Evolutionary conservation across 2,797 vertebrate species (phyloP).

Genomic region (Myoxocephalus aenaeus): DNA sequence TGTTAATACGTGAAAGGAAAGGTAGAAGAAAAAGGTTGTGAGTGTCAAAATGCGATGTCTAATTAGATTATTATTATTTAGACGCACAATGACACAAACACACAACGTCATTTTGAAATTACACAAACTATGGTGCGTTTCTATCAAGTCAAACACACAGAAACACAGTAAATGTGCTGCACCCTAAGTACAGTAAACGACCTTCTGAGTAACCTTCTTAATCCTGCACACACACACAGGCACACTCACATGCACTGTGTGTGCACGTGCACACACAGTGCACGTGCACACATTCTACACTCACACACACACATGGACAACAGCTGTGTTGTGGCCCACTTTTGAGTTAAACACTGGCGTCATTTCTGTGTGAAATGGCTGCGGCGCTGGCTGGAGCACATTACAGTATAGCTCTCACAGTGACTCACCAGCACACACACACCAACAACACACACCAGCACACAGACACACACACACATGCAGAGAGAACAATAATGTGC

Average conservation of each 20-base stretch:
- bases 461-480: neutral
- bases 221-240: neutral
- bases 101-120: neutral
- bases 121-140: neutral
- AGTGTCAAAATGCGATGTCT: neutral
- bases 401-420: conserved; percentile 11
- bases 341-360: conserved; percentile 45
- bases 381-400: neutral
- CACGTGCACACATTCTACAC: neutral
- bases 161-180: neutral
- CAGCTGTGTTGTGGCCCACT: conserved; percentile 51
- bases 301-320: neutral
- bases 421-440: conserved; percentile 1
- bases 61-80: neutral
- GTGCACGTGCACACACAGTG: neutral
- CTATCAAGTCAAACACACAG: neutral
- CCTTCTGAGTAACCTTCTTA: conserved; percentile 14
- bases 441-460: neutral
- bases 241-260: neutral
- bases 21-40: neutral
- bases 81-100: neutral
- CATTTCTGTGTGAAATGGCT: conserved; percentile 27
- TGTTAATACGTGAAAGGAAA: rapidly evolving
- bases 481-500: neutral
- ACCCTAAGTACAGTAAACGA: neutral